Conservation (phyloP, 2,113 vertebrate genomes). For the Pyrgilauda ruficollis region DNA sequence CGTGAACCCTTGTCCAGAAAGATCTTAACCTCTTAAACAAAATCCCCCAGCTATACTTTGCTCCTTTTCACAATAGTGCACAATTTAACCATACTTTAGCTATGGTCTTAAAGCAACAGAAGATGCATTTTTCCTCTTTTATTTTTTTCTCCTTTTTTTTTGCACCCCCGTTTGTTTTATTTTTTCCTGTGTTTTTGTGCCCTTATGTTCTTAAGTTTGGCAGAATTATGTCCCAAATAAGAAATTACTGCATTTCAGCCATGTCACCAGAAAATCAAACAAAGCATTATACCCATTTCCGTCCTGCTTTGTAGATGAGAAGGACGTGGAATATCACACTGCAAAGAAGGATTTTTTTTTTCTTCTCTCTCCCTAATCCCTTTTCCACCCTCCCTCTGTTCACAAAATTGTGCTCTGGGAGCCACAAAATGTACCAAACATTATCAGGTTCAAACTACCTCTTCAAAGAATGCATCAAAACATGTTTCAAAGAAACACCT, state of each 20-base stretch:
- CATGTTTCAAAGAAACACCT: constrained; percentile 60
- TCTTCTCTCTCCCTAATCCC: constrained; percentile 54
- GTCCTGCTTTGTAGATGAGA: constrained; percentile 58
- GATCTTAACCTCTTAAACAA: constrained; percentile 67
- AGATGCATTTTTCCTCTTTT: constrained; percentile 26
- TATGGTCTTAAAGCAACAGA: constrained; percentile 79
- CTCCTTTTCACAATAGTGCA: constrained; percentile 82
- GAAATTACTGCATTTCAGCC: constrained; percentile 77
- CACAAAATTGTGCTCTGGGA: constrained; percentile 72
- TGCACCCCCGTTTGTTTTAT: constrained; percentile 67
- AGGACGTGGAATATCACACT: constrained; percentile 40
- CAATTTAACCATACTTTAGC: constrained; percentile 79
- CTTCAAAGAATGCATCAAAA: constrained; percentile 74
- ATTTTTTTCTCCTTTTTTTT: background rate
- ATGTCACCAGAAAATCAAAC: constrained; percentile 73
- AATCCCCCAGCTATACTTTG: constrained; percentile 67
- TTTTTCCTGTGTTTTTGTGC: constrained; percentile 62
- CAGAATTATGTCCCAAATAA: constrained; percentile 77
- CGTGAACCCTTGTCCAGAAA: constrained; percentile 77
- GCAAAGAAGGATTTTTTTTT: background rate
- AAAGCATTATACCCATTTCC: constrained; percentile 75
- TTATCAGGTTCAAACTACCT: constrained; percentile 59
- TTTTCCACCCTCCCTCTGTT: constrained; percentile 62
- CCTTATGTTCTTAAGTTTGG: constrained; percentile 73
- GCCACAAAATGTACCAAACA: constrained; percentile 77